Base-by-base conservation (phyloP, 2,113 vertebrate species). In the Ciconia stormi region DNA sequence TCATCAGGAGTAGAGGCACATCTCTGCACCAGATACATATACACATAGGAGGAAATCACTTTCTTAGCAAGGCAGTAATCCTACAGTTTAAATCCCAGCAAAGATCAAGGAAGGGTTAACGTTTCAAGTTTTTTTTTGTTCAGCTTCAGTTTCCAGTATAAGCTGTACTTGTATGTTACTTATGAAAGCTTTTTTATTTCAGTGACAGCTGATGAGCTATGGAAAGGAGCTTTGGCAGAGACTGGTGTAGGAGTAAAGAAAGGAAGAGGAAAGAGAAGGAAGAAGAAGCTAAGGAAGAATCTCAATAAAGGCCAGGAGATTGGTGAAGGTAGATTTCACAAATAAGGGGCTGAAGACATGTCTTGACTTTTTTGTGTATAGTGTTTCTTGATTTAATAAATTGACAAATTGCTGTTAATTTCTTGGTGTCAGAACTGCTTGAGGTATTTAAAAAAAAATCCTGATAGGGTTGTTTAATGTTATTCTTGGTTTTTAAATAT, bases 121-220 rank as follows among this genome's bases (percentile, higher is more conserved):
- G 13, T 72, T 89, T 80, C 25, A 76, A 30, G 16, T 9, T 30
- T 34, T 55, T 63, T 65, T 44, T 50, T 58, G 13, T 73, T 95
- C 81, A n/a, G 34, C 44, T 90, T 90, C 36, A 30, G 19, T 73
- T 87, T 86, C 69, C 62, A 47, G 6, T 83, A 13, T 74, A 61
- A 87, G 55, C 67, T 93, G 34, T 88, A 21, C 59, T 91, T 83
- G 34, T 56, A n/a, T n/a, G 13, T 82, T 93, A 80, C 83, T 97
- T 67, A 77, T 15, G n/a, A 72, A 71, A n/a, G 36, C 23, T 92
- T 23, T 97, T 72, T 89, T 13, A 25, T 97, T 98, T 52, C 98
- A 99, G 99, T 99, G 98, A 99, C 99, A 6, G 99, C 99, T 40
- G 98, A 98, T 14, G 96, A 99, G 90, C 96, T 99, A 1, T 99